Percentiles rank a stretch among this genome's conserved stretches.
Conservation (phyloP, 2,113 vertebrate species). For the Circaetus cinerascens region DNA sequence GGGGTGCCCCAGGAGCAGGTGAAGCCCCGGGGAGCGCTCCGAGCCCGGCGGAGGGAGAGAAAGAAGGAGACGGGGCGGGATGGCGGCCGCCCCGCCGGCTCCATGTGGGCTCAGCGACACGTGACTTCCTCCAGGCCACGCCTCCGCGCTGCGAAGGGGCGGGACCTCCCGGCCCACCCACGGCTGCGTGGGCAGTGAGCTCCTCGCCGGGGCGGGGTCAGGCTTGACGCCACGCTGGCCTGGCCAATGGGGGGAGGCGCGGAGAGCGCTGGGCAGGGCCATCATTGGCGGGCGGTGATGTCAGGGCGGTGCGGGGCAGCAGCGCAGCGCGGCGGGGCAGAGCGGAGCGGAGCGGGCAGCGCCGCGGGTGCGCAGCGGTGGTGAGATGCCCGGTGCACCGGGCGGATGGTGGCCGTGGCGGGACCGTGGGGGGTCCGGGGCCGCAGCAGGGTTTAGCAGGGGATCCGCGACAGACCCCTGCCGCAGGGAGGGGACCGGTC, state of each 20-base stretch:
- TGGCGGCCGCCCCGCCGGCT: neutral
- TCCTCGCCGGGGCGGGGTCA: neutral
- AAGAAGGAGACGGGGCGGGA: fast-evolving
- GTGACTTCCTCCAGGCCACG: neutral
- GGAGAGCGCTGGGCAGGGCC: neutral
- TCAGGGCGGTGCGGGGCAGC: neutral
- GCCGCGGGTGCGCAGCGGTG: neutral
- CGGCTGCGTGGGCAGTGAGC: neutral
- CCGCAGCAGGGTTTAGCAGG: neutral
- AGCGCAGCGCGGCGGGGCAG: neutral
- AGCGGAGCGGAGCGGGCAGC: neutral
- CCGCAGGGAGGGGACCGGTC: neutral
- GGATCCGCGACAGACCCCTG: neutral
- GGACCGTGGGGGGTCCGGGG: too few species aligned
- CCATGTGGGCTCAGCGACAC: neutral
- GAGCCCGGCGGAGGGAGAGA: neutral
- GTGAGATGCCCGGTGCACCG: neutral
- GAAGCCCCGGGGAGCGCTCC: neutral
- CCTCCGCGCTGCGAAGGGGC: neutral
- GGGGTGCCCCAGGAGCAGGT: neutral
- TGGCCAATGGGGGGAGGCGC: neutral
- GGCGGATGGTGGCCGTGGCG: neutral
- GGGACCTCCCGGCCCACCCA: neutral
- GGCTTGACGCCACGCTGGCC: neutral
- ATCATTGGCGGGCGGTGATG: slow-evolving; percentile 9